phyloP scores from a whole-genome alignment of 2,113 vertebrate genomes.

The Phalacrocorax carbo region DNA sequence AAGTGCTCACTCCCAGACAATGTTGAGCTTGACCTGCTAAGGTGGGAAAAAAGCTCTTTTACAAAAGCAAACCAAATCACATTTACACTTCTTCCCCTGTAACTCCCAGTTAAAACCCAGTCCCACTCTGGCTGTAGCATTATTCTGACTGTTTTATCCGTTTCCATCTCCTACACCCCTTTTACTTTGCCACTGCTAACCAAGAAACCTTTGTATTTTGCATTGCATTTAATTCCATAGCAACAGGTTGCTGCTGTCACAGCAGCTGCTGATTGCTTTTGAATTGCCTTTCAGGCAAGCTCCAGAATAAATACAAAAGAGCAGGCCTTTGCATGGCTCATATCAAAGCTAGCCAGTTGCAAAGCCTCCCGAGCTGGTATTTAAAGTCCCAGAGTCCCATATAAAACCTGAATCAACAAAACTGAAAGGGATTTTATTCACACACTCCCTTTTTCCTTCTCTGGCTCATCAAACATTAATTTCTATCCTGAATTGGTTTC shows the following conservation, averaged over 20 bases:
- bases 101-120: not conserved
- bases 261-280: constrained; percentile 51
- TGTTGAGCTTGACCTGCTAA: constrained; percentile 18
- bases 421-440: constrained; percentile 39
- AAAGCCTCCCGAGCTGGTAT: not conserved
- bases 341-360: constrained; percentile 2
- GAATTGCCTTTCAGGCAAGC: constrained; percentile 55
- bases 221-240: constrained; percentile 56
- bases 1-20: not conserved
- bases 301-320: constrained; percentile 59
- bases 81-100: not conserved
- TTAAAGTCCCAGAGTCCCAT: constrained; percentile 6
- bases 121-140: not conserved
- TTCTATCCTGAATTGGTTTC: constrained; percentile 25
- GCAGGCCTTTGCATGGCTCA: not conserved
- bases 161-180: not conserved
- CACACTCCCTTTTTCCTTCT: not conserved
- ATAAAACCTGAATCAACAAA: constrained; percentile 39
- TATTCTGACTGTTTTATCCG: not conserved
- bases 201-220: constrained; percentile 48
- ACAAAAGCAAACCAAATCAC: not conserved
- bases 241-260: constrained; percentile 59
- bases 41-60: not conserved
- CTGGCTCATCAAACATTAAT: constrained; percentile 41
- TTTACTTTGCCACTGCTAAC: constrained; percentile 8